Conservation (phyloP, 2,113 vertebrate genomes). For the Halcyon malimbica region DNA sequence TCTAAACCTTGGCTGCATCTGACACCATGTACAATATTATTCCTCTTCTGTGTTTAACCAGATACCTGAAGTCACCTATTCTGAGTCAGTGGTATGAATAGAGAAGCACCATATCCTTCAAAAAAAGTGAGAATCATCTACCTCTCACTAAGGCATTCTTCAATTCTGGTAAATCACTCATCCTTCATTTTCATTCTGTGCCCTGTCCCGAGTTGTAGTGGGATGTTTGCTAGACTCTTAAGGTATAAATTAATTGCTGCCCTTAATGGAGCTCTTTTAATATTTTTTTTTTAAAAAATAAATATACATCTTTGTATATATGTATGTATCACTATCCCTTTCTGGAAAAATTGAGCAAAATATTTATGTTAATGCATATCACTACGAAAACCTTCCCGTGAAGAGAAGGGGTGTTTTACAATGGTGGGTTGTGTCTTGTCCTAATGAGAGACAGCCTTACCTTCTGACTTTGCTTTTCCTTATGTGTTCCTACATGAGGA, state of each 20-base stretch:
- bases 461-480: background rate
- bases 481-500: fast-evolving
- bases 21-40: fast-evolving
- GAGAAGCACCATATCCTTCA: background rate
- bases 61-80: background rate
- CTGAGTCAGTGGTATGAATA: background rate
- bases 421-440: background rate
- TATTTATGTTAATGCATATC: background rate
- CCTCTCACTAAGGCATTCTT: background rate
- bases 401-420: background rate
- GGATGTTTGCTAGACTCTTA: slow-evolving; percentile 36
- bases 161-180: background rate
- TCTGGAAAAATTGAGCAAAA: background rate
- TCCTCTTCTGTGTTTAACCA: background rate
- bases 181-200: background rate
- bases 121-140: background rate
- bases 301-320: fast-evolving
- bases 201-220: background rate
- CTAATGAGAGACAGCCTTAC: background rate
- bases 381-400: background rate
- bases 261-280: slow-evolving; percentile 29
- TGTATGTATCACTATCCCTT: background rate
- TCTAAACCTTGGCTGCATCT: background rate
- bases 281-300: background rate
- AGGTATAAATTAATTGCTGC: slow-evolving; percentile 50